Conservation (phyloP, 2,888 invertebrate genomes). For the Trissolcus brochymenae region DNA sequence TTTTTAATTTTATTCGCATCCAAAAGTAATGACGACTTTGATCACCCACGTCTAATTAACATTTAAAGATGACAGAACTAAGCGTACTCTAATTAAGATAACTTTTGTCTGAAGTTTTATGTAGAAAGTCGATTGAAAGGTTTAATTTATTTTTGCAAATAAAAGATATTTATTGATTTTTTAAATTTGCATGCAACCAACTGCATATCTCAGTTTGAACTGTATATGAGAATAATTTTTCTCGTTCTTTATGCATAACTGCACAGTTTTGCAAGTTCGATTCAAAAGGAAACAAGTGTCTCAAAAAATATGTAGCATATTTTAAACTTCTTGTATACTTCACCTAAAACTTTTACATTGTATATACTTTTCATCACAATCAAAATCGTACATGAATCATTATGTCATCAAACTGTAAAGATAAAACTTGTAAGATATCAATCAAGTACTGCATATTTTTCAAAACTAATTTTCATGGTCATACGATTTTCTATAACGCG, state of each 20-base stretch:
- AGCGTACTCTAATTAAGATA: no score
- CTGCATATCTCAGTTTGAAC: neutral
- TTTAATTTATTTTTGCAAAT: neutral
- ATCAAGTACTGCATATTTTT: no score
- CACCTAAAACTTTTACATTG: neutral
- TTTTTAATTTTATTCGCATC: no score
- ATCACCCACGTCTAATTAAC: no score
- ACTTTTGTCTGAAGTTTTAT: no score
- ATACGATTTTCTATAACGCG: constrained; percentile 4
- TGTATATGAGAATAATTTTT: neutral
- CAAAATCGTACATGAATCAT: no score
- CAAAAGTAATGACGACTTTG: no score
- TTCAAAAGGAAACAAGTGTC: constrained; percentile 34
- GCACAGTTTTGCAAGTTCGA: constrained; percentile 27
- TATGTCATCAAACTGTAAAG: no score
- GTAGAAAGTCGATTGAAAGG: neutral
- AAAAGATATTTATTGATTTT: neutral
- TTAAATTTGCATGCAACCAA: no score
- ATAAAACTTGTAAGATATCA: no score
- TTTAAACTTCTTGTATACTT: neutral
- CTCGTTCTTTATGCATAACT: neutral
- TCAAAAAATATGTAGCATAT: neutral
- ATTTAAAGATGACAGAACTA: no score
- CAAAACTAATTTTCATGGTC: no score
- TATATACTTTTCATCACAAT: neutral